Base-by-base conservation (phyloP, 2,797 vertebrate genomes). In the Hydrocynus forskahlii region DNA sequence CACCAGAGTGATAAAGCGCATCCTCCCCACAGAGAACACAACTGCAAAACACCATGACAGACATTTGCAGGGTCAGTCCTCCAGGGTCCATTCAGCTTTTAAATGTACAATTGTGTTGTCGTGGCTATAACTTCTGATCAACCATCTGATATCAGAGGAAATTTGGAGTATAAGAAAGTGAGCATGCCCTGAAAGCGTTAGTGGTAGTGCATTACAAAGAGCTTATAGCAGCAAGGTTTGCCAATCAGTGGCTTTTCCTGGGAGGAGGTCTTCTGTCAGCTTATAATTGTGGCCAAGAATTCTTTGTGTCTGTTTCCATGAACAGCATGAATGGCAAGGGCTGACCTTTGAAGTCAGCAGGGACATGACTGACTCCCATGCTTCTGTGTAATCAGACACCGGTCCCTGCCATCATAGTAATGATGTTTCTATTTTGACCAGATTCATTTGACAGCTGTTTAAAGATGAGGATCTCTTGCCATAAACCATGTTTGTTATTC, bases 361-460 rank as follows among this genome's bases (percentile, higher is more conserved):
- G 69, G 66, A 82, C 81, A 79, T 21, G 62, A 63, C 19, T 78
- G 70, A 57, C 63, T 35, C 55, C 66, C 40, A 70, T 38, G 64
- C 69, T 16, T 59, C 73, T 14, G 12, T 84, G 86, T 84, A 88
- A 89, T 88, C 83, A 84, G 85, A 90, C 74, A 83, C 82, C 59
- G 52, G 48, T 83, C 77, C 38, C 69, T 54, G 38, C 76, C 45
- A 54, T 60, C 81, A 48, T 71, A 40, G 40, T 43, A 52, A 76
- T 72, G 85, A 87, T 62, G 45, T 81, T 82, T 86, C 87, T 88
- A 88, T 87, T 90, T 88, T 84, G 71, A 87, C 83, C 79, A 63
- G 76, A 75, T 40, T 50, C 71, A 64, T 81, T 84, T 80, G 69
- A 68, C 87, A 84, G 82, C 76, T 84, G 86, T 82, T 82, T 57